Conservation (phyloP, 2,113 vertebrate genomes). For the Nothobranchius furzeri region DNA sequence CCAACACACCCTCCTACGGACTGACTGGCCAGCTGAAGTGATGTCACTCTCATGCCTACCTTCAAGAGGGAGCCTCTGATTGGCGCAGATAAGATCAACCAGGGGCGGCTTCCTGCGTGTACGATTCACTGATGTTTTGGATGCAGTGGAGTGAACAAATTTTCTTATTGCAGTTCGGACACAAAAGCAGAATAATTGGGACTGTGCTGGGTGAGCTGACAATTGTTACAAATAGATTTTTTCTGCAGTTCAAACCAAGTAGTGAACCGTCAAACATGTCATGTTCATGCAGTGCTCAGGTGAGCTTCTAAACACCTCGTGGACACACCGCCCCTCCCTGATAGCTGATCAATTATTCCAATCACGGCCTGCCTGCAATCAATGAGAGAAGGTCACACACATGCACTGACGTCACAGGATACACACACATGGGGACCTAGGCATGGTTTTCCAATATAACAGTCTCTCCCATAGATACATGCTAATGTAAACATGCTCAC, state of each 20-base stretch:
- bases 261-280: conserved; percentile 23
- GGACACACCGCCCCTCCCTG: conserved; percentile 22
- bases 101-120: too few species aligned
- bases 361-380: conserved; percentile 58
- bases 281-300: conserved; percentile 39
- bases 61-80: too few species aligned
- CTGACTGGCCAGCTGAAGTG: too few species aligned
- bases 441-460: not conserved
- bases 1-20: too few species aligned
- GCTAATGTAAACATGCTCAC: conserved; percentile 5
- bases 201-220: too few species aligned
- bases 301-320: conserved; percentile 14
- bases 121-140: too few species aligned
- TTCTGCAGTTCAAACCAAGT: conserved; percentile 13
- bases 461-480: conserved; percentile 4
- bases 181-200: too few species aligned
- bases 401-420: conserved; percentile 1
- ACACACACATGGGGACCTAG: conserved; percentile 4
- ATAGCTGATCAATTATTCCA: conserved; percentile 56
- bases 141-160: too few species aligned
- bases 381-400: conserved; percentile 66
- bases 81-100: too few species aligned
- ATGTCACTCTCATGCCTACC: too few species aligned
- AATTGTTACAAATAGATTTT: conserved; percentile 9
- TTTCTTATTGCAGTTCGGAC: too few species aligned